Conservation (phyloP, 2,113 vertebrate genomes). For the Sebastes schlegelii region DNA sequence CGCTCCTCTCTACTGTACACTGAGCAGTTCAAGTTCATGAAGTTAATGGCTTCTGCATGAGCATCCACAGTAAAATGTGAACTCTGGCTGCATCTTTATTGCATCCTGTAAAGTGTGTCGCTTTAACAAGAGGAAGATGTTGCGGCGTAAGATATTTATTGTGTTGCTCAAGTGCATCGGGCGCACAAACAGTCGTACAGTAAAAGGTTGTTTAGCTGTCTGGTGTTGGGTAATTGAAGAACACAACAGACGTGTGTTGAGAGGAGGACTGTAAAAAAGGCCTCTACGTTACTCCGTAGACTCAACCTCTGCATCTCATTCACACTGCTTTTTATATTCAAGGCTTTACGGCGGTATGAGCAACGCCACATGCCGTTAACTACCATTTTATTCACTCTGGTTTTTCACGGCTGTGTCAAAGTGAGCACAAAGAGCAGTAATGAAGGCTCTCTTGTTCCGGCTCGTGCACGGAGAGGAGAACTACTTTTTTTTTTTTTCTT, state of each 20-base stretch:
- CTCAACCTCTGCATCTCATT: conserved; percentile 60
- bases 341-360: conserved; percentile 51
- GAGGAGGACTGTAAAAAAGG: conserved; percentile 44
- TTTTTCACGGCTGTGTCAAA: conserved; percentile 55
- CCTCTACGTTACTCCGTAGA: conserved; percentile 49
- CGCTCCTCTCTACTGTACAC: background rate
- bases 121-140: conserved; percentile 47
- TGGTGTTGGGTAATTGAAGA: conserved; percentile 48
- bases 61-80: conserved; percentile 36
- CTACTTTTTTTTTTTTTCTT: background rate
- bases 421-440: conserved; percentile 66
- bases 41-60: conserved; percentile 21
- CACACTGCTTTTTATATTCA: conserved; percentile 58
- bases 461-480: conserved; percentile 10
- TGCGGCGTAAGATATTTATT: conserved; percentile 38
- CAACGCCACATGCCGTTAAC: conserved; percentile 56
- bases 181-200: conserved; percentile 19
- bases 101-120: conserved; percentile 16
- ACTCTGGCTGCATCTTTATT: conserved; percentile 30
- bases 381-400: conserved; percentile 53
- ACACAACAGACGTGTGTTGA: conserved; percentile 12
- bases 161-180: conserved; percentile 19
- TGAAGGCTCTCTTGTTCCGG: conserved; percentile 54
- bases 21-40: background rate
- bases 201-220: conserved; percentile 43